A percentile compares a stretch with the other conserved stretches of the same genome.
These are phyloP conservation scores for Hypsopygia costalis DNA, from an alignment of 2,888 invertebrate genomes.

Conservation along the genomic window DNA sequence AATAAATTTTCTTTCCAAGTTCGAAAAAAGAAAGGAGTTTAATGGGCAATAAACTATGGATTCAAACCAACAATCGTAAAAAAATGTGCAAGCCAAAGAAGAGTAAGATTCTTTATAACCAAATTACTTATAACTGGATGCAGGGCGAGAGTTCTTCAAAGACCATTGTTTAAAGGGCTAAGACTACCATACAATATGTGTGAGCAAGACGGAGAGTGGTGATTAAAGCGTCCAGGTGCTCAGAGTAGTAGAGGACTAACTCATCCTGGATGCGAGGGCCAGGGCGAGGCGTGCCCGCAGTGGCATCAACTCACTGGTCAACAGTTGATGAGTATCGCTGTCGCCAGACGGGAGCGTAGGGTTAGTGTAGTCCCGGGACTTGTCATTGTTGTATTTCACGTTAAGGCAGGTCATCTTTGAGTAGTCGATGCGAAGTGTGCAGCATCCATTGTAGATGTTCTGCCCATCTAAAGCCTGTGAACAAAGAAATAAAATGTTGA, in stretches of 20 bases:
- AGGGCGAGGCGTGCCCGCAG: constrained; percentile 74
- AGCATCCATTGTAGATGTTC: constrained; percentile 99
- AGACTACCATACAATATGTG: not conserved
- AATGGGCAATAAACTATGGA: not conserved
- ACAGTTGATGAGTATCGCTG: constrained; percentile 81
- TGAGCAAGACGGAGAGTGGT: constrained; percentile 36
- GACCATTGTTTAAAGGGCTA: not conserved
- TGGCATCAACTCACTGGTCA: constrained; percentile 84
- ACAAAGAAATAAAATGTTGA: constrained; percentile 27
- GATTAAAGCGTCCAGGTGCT: constrained; percentile 64
- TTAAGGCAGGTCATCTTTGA: constrained; percentile 98
- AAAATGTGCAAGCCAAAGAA: constrained; percentile 9
- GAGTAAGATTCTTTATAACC: constrained; percentile 1
- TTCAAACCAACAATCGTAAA: not conserved
- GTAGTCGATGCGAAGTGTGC: constrained; percentile 99
- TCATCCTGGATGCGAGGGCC: constrained; percentile 81
- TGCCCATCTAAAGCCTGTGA: constrained; percentile 96
- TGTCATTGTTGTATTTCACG: constrained; percentile 99
- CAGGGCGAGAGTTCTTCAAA: constrained; percentile 1
- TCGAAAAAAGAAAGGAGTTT: not conserved
- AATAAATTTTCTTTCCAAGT: not conserved
- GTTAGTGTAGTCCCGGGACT: constrained; percentile 99
- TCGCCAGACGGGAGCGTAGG: constrained; percentile 98
- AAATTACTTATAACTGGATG: constrained; percentile 2
- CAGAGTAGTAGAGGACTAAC: constrained; percentile 78